Evolutionary conservation across 2,113 vertebrate genomes (phyloP).

Genomic region (Nibea albiflora): DNA sequence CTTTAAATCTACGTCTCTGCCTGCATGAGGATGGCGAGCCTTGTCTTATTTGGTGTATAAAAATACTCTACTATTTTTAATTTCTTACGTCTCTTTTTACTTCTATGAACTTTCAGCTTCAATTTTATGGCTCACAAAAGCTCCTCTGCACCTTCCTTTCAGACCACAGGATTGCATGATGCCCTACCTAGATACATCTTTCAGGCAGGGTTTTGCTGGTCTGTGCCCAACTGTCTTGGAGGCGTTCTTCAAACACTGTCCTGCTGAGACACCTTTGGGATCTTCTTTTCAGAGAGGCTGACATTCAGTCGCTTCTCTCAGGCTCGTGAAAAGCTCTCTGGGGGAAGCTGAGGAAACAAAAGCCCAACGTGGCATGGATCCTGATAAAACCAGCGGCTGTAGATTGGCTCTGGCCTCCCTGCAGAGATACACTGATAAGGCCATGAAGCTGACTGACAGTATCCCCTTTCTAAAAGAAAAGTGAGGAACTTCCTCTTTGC

Average conservation of each 20-base stretch:
- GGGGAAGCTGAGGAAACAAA: constrained; percentile 62
- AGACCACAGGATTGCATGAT: constrained; percentile 28
- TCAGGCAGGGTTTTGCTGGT: constrained; percentile 34
- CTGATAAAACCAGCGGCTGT: constrained; percentile 53
- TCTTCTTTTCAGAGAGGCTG: constrained; percentile 54
- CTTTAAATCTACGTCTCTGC: constrained; percentile 33
- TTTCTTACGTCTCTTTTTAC: constrained; percentile 22
- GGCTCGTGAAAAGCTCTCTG: constrained; percentile 61
- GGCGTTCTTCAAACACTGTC: constrained; percentile 50
- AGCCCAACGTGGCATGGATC: constrained; percentile 48
- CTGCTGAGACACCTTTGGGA: constrained; percentile 57
- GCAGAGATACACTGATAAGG: constrained; percentile 66
- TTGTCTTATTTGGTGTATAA: constrained; percentile 24
- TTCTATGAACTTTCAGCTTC: constrained; percentile 32
- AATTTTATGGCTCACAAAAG: constrained; percentile 37
- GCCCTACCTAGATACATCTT: constrained; percentile 18
- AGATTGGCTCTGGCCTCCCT: constrained; percentile 55
- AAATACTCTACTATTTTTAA: constrained; percentile 52
- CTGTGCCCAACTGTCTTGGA: constrained; percentile 43
- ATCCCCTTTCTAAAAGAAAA: constrained; percentile 19
- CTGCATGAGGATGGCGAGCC: neutral
- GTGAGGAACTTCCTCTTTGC: constrained; percentile 16
- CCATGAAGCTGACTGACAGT: constrained; percentile 50
- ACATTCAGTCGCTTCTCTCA: constrained; percentile 64
- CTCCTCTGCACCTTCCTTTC: constrained; percentile 3